phyloP scores from a whole-genome alignment of 2,113 vertebrate species.

The Athene cunicularia region DNA sequence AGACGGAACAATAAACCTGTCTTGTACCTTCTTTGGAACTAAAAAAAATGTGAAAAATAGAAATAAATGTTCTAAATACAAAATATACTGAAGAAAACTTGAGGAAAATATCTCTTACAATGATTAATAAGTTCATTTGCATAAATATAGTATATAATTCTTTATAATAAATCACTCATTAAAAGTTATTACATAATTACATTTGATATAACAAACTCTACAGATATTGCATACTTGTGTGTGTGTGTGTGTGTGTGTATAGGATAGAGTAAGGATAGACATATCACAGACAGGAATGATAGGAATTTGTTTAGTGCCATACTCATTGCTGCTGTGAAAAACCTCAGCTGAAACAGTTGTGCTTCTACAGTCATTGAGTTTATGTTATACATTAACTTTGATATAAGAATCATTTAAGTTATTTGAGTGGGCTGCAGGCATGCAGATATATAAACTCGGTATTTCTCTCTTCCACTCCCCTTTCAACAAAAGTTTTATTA shows the following conservation, averaged over 20 bases:
- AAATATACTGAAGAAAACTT: background rate
- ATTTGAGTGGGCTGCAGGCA: background rate
- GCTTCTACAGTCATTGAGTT: background rate
- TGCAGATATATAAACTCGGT: background rate
- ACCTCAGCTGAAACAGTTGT: background rate
- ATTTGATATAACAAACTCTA: background rate
- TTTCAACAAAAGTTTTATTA: background rate
- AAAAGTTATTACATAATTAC: background rate
- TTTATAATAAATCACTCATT: background rate
- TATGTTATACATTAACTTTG: background rate
- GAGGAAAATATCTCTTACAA: background rate
- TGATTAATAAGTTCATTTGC: background rate
- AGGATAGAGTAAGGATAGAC: background rate
- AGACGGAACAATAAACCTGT: background rate
- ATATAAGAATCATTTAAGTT: background rate
- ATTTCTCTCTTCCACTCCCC: background rate
- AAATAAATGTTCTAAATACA: conserved; percentile 4
- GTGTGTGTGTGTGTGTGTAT: too few relatives aligned
- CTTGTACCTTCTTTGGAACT: background rate
- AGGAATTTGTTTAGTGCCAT: background rate
- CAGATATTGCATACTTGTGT: background rate
- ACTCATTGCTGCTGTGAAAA: background rate
- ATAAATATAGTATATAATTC: background rate
- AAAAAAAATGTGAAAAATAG: background rate
- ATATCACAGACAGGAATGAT: background rate